phyloP scores from a whole-genome alignment of 2,797 vertebrate genomes.

The Acropternis orthonyx region DNA sequence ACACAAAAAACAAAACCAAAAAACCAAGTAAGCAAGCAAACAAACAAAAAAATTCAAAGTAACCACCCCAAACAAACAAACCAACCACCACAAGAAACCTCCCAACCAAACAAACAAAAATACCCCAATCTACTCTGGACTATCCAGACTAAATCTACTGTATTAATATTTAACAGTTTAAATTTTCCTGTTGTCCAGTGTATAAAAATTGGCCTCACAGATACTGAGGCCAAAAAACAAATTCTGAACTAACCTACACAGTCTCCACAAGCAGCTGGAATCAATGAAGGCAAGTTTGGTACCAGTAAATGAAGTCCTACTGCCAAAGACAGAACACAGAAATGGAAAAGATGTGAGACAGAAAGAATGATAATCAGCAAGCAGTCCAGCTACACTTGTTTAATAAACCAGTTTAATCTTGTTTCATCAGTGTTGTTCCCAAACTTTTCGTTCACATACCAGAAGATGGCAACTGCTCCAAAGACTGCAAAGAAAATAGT shows the following conservation, averaged over 20 bases:
- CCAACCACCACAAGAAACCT: neutral
- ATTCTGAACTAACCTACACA: neutral
- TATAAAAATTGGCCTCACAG: neutral
- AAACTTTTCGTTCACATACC: neutral
- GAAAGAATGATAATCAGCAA: neutral
- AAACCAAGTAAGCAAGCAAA: neutral
- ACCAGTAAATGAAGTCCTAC: neutral
- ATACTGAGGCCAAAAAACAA: neutral
- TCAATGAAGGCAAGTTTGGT: neutral
- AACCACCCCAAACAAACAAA: neutral
- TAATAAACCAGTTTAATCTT: neutral
- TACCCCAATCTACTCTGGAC: neutral
- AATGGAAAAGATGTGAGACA: neutral
- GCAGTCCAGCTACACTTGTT: neutral
- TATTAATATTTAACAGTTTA: neutral
- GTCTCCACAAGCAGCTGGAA: neutral
- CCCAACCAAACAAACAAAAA: neutral
- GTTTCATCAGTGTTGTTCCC: neutral
- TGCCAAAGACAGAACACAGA: conserved; percentile 3
- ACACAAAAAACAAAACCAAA: neutral
- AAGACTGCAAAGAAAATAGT: neutral
- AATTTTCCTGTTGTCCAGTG: neutral
- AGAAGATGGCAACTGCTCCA: neutral
- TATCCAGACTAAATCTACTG: neutral
- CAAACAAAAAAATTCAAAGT: neutral